phyloP scores from a whole-genome alignment of 2,797 vertebrate species.

The Karalla daura region DNA sequence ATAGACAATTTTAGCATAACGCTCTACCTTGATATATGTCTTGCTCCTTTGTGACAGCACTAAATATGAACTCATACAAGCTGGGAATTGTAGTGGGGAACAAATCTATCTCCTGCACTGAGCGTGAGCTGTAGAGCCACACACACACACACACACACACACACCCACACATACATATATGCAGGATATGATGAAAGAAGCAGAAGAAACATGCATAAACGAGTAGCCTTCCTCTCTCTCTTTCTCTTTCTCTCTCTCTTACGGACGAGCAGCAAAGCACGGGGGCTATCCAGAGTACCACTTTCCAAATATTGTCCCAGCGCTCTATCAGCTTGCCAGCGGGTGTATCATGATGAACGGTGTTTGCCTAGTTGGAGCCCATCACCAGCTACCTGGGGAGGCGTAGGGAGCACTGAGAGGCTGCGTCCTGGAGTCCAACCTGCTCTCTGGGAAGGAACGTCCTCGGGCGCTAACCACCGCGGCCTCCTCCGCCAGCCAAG shows the following conservation, averaged over 20 bases:
- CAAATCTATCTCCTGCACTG: too few relatives aligned
- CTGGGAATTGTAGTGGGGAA: too few relatives aligned
- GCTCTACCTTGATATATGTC: too few relatives aligned
- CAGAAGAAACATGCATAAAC: constrained; percentile 16
- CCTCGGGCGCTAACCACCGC: constrained; percentile 58
- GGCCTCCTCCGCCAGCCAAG: constrained; percentile 42
- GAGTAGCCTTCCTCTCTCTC: background rate
- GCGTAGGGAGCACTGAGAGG: constrained; percentile 47
- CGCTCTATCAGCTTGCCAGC: constrained; percentile 59
- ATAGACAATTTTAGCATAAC: too few relatives aligned
- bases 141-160: constrained; percentile 1
- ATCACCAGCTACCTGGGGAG: constrained; percentile 68
- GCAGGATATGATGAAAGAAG: background rate
- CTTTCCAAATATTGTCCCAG: constrained; percentile 73
- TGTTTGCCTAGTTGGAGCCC: constrained; percentile 69
- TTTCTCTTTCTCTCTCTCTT: too few relatives aligned
- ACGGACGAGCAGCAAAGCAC: constrained; percentile 16
- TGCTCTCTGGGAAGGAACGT: constrained; percentile 64
- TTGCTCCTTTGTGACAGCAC: too few relatives aligned
- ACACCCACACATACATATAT: background rate
- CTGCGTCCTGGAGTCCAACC: constrained; percentile 53
- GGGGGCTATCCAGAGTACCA: constrained; percentile 40
- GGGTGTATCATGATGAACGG: constrained; percentile 66
- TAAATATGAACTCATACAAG: too few relatives aligned
- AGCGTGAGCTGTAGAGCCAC: too few relatives aligned